A percentile compares a stretch with the other conserved stretches of the same genome.
Conservation (phyloP, 2,113 vertebrate species). For the Mus spicilegus region DNA sequence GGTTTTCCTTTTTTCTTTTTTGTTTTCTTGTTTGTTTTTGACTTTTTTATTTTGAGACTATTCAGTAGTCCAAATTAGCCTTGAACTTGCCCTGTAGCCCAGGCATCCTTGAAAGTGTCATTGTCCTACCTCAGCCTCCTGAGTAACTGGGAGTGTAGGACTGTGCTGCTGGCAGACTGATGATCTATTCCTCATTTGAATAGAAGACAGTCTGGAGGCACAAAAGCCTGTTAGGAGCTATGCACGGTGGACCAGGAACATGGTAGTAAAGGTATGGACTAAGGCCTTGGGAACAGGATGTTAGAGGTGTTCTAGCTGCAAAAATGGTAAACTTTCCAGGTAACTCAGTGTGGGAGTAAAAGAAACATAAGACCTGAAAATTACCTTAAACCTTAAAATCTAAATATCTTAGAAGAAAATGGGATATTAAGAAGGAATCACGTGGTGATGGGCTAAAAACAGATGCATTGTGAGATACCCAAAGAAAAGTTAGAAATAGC, state of each 20-base stretch:
- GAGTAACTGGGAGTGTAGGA: neutral
- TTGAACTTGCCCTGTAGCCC: neutral
- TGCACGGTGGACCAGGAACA: neutral
- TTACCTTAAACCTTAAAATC: slow-evolving; percentile 19
- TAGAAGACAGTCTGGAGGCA: neutral
- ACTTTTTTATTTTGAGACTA: neutral
- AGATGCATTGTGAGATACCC: neutral
- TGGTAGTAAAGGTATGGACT: neutral
- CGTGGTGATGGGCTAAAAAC: neutral
- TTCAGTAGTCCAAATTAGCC: neutral
- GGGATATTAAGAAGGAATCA: neutral
- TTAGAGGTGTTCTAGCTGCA: neutral
- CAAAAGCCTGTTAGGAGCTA: neutral
- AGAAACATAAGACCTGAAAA: slow-evolving; percentile 19
- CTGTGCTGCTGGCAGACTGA: neutral
- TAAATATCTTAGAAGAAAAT: slow-evolving; percentile 17
- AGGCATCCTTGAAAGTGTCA: neutral
- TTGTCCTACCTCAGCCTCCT: neutral
- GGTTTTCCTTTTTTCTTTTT: neutral
- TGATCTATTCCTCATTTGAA: neutral
- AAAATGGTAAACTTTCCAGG: slow-evolving; percentile 1
- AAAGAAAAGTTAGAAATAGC: neutral
- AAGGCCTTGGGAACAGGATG: neutral
- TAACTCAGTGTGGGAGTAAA: neutral
- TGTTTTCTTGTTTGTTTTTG: neutral